Evolutionary conservation across 2,888 invertebrate genomes (phyloP).

Genomic region (Sesia bembeciformis): DNA sequence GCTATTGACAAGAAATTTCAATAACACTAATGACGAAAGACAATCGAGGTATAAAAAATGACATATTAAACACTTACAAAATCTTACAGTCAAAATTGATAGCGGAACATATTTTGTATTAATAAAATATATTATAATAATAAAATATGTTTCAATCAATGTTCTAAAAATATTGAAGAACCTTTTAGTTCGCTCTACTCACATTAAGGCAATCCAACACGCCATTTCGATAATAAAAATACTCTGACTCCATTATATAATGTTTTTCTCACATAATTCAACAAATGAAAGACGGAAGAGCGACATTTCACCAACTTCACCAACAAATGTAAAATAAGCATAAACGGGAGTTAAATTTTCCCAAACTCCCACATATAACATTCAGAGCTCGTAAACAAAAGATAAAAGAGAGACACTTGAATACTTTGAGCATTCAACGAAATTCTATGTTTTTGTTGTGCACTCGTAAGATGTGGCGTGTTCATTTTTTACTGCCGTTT

Average conservation of each 20-base stretch:
- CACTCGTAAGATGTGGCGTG: neutral
- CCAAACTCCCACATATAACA: slow-evolving; percentile 33
- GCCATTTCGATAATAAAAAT: neutral
- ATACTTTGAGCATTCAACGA: slow-evolving; percentile 7
- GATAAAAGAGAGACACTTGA: slow-evolving; percentile 25
- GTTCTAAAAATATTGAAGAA: neutral
- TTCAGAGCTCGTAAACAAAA: slow-evolving; percentile 29
- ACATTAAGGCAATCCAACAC: neutral
- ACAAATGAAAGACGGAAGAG: neutral
- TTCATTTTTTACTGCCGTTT: neutral
- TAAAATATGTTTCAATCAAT: no score
- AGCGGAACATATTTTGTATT: no score
- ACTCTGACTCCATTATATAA: neutral
- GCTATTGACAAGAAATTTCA: no score
- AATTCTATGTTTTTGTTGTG: slow-evolving; percentile 2
- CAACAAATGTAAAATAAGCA: slow-evolving; percentile 29
- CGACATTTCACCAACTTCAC: slow-evolving; percentile 11
- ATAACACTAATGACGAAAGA: no score
- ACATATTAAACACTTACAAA: no score
- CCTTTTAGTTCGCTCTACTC: neutral
- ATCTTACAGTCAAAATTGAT: no score
- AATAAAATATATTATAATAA: no score
- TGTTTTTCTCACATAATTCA: neutral
- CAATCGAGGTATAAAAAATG: no score
- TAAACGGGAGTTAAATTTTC: slow-evolving; percentile 30